Evolutionary conservation across 2,888 invertebrate genomes (phyloP).

Genomic region (Drosophila birchii): DNA sequence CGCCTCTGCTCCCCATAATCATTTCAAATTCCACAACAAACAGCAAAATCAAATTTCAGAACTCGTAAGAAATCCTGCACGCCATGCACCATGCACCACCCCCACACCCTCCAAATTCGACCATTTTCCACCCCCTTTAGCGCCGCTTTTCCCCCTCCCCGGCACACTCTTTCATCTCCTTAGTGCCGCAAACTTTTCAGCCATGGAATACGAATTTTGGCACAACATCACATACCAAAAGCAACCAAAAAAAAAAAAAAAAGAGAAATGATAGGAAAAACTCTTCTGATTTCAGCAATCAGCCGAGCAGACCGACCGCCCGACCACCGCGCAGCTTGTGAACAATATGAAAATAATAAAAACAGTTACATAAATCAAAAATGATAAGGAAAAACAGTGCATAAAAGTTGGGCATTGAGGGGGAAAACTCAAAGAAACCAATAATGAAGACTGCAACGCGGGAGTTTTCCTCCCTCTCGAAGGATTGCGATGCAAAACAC

Average conservation of each 20-base stretch:
- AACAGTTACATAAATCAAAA: constrained; percentile 79
- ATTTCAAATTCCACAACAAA: constrained; percentile 76
- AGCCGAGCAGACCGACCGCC: constrained; percentile 33
- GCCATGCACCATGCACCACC: constrained; percentile 42
- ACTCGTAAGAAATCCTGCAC: constrained; percentile 70
- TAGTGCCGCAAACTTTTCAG: constrained; percentile 59
- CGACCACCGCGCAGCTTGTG: constrained; percentile 42
- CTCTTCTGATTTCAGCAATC: constrained; percentile 72
- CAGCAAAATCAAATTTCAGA: constrained; percentile 76
- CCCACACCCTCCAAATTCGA: constrained; percentile 16
- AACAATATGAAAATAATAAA: constrained; percentile 78
- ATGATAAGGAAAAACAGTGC: constrained; percentile 72
- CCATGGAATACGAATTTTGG: constrained; percentile 70
- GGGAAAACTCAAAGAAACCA: constrained; percentile 55
- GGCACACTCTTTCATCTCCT: constrained; percentile 14
- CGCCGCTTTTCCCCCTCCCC: background rate
- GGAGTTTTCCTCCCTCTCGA: background rate
- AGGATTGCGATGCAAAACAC: constrained; percentile 40
- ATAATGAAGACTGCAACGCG: constrained; percentile 41
- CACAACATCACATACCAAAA: constrained; percentile 59
- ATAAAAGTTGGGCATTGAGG: constrained; percentile 61
- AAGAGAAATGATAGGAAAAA: constrained; percentile 44
- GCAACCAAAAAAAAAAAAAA: background rate
- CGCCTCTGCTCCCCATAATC: constrained; percentile 59
- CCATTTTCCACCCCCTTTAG: background rate